Base-by-base conservation (phyloP, 2,113 vertebrate species). In the Panurus biarmicus region DNA sequence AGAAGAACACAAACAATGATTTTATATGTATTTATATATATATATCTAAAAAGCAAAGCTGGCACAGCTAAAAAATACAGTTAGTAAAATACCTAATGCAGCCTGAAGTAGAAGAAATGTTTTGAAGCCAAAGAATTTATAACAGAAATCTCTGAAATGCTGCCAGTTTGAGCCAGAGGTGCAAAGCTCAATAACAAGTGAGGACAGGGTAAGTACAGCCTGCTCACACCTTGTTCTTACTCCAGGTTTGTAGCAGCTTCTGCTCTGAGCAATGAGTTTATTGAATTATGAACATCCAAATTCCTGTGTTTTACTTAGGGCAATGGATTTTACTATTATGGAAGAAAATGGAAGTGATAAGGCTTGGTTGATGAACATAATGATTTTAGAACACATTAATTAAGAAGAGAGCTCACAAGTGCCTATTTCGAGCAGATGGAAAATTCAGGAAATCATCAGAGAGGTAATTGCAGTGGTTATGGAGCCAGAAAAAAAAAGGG, bases 371-470 rank as follows among this genome's bases (percentile, higher is more conserved):
- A 92, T 96, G 95, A 95, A 88, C 84, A 38, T 96, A 87, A 96
- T 93, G 94, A 94, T 95, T 96, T 96, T 92, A 86, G 95, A 96
- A 88, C 76, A 80, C 88, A 86, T 95, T 96, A 95, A 96, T 96
- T 96, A 96, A 95, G 72, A 67, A 66, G 82, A 94, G 92, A 90
- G 88, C 88, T 93, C 88, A 80, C 85, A 90, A 96, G 91, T 93
- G 92, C 90, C 80, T 95, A 57, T 95, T 96, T 86, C 0, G 31
- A 96, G 94, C 94, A 94, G 92, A 96, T 94, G 90, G 94, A 95
- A 96, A 90, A 96, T 88, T 82, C 69, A 95, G 91, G 90, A 93
- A 96, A 78, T 87, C 69, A 78, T 93, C 83, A 86, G 84, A 93
- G 92, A 94, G 89, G 94, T 95, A 95, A 96, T 94, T 94, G 95